Evolutionary conservation across 2,888 invertebrate species (phyloP).

Genomic region (Hesperia comma): DNA sequence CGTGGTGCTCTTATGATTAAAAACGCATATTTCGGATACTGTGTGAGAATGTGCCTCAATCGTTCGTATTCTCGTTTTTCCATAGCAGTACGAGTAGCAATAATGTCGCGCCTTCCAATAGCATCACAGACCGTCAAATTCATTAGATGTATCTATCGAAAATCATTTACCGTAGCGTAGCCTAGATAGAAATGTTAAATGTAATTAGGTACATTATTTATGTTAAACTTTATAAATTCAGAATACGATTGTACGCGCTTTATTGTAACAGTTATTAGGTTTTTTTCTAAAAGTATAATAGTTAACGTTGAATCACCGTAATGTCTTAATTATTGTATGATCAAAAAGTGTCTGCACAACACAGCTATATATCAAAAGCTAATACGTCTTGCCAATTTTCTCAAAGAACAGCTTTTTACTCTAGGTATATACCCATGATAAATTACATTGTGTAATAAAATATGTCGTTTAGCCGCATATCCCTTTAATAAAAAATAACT

Average conservation of each 20-base stretch:
- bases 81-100: conserved; percentile 31
- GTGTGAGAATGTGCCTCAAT: conserved; percentile 35
- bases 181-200: conserved; percentile 3
- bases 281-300: conserved; percentile 8
- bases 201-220: background rate
- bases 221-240: background rate
- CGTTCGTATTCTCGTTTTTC: conserved; percentile 23
- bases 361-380: conserved; percentile 5
- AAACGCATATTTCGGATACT: conserved; percentile 38
- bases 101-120: conserved; percentile 28
- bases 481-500: too few species aligned
- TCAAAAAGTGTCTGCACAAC: conserved; percentile 3
- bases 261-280: conserved; percentile 25
- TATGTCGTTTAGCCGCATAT: too few species aligned
- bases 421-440: background rate
- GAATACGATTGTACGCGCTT: conserved; percentile 3
- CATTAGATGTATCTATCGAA: conserved; percentile 11
- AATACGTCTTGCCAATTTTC: conserved; percentile 23
- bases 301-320: background rate
- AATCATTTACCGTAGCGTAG: conserved; percentile 8
- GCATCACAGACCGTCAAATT: conserved; percentile 19
- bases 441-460: background rate
- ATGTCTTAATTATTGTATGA: background rate
- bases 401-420: conserved; percentile 7
- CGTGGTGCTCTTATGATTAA: conserved; percentile 40